phyloP scores from a whole-genome alignment of 2,113 vertebrate genomes.

The Uria lomvia region DNA sequence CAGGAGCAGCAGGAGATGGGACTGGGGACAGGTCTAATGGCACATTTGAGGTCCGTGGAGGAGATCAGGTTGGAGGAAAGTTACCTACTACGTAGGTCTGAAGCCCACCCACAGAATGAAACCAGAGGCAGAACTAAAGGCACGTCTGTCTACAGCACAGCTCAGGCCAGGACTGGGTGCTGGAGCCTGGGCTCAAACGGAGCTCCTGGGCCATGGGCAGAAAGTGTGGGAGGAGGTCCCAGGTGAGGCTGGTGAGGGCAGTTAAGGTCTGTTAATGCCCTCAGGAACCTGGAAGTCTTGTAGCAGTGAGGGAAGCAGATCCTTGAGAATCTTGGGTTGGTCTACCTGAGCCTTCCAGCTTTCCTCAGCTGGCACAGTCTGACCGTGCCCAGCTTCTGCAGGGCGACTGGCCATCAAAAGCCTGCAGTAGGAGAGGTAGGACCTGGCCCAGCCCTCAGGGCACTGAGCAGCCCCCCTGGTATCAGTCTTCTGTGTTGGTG shows the following conservation, averaged over 20 bases:
- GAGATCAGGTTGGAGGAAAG: background rate
- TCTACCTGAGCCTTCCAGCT: too few species aligned
- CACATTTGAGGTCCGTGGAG: background rate
- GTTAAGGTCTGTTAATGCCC: background rate
- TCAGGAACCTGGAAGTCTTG: background rate
- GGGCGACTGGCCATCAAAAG: fast-evolving
- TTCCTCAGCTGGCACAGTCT: background rate
- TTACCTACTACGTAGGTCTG: background rate
- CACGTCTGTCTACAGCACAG: too few species aligned
- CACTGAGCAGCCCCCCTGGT: too few species aligned
- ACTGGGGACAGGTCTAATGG: background rate
- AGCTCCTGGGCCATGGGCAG: background rate
- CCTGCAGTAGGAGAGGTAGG: background rate
- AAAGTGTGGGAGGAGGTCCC: background rate
- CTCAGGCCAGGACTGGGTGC: background rate
- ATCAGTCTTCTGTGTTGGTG: background rate
- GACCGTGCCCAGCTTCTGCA: background rate
- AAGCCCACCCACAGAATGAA: background rate
- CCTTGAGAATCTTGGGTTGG: background rate
- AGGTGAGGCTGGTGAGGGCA: background rate
- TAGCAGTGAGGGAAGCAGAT: background rate
- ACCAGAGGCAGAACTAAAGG: background rate
- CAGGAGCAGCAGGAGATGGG: background rate
- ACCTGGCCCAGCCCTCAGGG: background rate
- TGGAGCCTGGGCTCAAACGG: background rate